These are phyloP conservation scores for Cyanoliseus patagonus DNA, from an alignment of 2,113 vertebrate species.

Conservation along the genomic window DNA sequence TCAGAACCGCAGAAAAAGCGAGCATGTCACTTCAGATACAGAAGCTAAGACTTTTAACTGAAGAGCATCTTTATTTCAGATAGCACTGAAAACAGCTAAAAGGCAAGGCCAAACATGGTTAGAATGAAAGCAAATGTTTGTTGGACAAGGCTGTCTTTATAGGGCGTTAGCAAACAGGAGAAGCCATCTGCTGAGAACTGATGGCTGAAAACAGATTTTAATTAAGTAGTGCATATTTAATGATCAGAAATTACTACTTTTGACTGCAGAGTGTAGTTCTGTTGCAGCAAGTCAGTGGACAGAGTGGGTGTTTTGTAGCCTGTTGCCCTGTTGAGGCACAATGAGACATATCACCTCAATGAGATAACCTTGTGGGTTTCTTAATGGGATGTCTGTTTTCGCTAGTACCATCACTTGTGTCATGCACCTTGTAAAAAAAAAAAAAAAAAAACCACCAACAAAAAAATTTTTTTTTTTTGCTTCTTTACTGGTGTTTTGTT, in stretches of 20 bases:
- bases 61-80: slow-evolving; percentile 34
- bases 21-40: slow-evolving; percentile 18
- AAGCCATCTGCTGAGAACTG: background rate
- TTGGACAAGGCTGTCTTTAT: background rate
- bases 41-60: background rate
- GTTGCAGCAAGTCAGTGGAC: background rate
- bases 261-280: background rate
- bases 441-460: background rate
- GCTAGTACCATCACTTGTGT: background rate
- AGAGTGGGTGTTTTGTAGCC: background rate
- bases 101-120: background rate
- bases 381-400: fast-evolving
- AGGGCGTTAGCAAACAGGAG: background rate
- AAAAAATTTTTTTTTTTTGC: background rate
- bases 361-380: background rate
- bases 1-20: slow-evolving; percentile 13
- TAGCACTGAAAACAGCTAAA: slow-evolving; percentile 11
- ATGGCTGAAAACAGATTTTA: background rate
- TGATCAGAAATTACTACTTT: background rate
- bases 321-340: background rate
- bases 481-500: background rate
- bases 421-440: background rate
- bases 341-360: background rate
- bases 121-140: background rate
- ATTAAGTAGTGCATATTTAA: background rate